These are phyloP conservation scores for Oreonectes daqikongensis DNA, from an alignment of 2,797 vertebrate genomes.

Conservation along the genomic window DNA sequence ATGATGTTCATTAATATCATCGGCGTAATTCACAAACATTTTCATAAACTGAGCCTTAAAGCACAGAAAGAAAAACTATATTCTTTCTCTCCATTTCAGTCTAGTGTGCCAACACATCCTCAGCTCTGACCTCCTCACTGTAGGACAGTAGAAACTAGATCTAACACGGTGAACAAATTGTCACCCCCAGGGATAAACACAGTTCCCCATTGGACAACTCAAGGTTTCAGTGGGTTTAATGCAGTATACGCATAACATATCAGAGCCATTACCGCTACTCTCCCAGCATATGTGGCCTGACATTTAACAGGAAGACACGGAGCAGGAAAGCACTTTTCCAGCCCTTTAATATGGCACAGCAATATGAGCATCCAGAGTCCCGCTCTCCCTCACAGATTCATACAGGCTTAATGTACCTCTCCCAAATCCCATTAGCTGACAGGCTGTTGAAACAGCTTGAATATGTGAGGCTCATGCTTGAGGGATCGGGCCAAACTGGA, in stretches of 20 bases:
- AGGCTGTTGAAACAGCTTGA: conserved; percentile 72
- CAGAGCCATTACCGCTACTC: conserved; percentile 54
- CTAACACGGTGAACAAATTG: conserved; percentile 49
- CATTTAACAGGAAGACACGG: conserved; percentile 63
- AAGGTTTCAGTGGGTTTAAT: conserved; percentile 58
- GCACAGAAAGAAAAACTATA: not conserved
- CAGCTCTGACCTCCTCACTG: conserved; percentile 44
- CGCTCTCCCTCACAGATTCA: conserved; percentile 60
- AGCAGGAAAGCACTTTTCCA: conserved; percentile 62
- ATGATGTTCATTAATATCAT: conserved; percentile 51
- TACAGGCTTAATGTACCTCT: conserved; percentile 66
- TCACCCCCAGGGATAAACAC: conserved; percentile 50
- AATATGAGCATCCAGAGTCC: conserved; percentile 63
- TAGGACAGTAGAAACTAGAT: conserved; percentile 43
- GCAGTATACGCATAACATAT: conserved; percentile 59
- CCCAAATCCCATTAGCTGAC: conserved; percentile 69
- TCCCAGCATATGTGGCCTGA: conserved; percentile 61
- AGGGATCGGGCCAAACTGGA: conserved; percentile 67
- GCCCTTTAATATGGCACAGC: conserved; percentile 63
- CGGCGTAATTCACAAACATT: conserved; percentile 36
- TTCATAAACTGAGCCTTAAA: conserved; percentile 40
- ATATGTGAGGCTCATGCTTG: conserved; percentile 68
- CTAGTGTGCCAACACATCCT: conserved; percentile 21
- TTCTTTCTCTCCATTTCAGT: conserved; percentile 24
- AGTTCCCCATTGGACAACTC: conserved; percentile 57